Evolutionary conservation across 2,113 vertebrate species (phyloP).

Genomic region (Lichenostomus cassidix): DNA sequence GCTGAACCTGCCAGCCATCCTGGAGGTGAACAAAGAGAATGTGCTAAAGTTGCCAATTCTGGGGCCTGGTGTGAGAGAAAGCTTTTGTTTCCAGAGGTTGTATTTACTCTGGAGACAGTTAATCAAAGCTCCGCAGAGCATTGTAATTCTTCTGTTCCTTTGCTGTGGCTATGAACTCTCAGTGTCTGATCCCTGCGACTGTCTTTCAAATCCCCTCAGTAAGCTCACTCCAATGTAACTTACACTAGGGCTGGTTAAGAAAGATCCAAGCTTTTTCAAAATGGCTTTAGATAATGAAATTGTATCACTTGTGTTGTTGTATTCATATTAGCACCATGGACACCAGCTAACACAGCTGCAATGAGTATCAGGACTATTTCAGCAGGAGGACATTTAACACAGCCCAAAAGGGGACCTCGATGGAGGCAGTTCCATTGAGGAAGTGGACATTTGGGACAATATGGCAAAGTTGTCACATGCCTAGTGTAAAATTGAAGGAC

Average conservation of each 20-base stretch:
- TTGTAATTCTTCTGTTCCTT: conserved; percentile 59
- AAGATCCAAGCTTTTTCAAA: conserved; percentile 13
- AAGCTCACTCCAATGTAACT: conserved; percentile 32
- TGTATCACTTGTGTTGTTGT: not conserved
- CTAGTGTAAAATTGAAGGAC: not conserved
- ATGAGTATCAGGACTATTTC: not conserved
- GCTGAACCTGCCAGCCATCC: conserved; percentile 71
- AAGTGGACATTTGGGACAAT: not conserved
- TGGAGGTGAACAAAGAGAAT: conserved; percentile 73
- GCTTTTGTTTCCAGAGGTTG: conserved; percentile 68
- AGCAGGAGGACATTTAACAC: not conserved
- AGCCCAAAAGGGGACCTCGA: not conserved
- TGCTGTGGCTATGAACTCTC: conserved; percentile 13
- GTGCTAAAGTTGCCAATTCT: conserved; percentile 69
- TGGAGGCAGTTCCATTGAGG: not conserved
- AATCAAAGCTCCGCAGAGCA: conserved; percentile 59
- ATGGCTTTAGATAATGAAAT: conserved; percentile 29
- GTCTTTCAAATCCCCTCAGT: conserved; percentile 25
- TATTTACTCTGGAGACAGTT: conserved; percentile 69
- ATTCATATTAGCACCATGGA: conserved; percentile 38
- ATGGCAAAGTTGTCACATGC: not conserved
- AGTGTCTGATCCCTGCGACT: conserved; percentile 8
- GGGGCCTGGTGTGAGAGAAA: conserved; percentile 61
- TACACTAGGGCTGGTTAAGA: not conserved
- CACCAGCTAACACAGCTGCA: conserved; percentile 6